A percentile compares a stretch with the other conserved stretches of the same genome.
Conservation (phyloP, 2,113 vertebrate species). For the Dromaius novaehollandiae region DNA sequence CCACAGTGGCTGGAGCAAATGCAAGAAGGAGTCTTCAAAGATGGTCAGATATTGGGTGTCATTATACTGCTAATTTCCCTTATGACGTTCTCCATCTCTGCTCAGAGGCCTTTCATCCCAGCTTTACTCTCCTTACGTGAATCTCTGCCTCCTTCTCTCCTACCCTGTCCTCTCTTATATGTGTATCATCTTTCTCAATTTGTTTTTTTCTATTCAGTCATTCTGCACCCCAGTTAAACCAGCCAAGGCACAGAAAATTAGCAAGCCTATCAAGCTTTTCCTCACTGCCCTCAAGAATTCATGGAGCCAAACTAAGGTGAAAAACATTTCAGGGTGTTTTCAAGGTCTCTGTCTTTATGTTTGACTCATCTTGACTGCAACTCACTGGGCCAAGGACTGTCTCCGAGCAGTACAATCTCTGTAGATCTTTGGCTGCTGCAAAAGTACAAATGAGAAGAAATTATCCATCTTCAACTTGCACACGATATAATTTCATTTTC, state of each 20-base stretch:
- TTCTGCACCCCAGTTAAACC: not conserved
- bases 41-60: not conserved
- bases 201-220: not conserved
- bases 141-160: not conserved
- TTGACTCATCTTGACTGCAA: not conserved
- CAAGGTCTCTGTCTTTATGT: not conserved
- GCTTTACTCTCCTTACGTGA: not conserved
- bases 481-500: not conserved
- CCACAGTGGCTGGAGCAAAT: not conserved
- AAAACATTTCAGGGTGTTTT: not conserved
- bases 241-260: not conserved
- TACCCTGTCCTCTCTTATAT: not conserved
- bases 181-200: not conserved
- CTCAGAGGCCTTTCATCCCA: not conserved
- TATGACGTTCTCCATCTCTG: not conserved
- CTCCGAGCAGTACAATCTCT: not conserved
- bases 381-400: not conserved
- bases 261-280: not conserved
- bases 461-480: not conserved
- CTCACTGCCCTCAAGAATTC: not conserved
- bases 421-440: not conserved
- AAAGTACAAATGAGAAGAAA: slow-evolving; percentile 7
- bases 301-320: not conserved
- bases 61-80: not conserved
- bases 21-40: not conserved